phyloP scores from a whole-genome alignment of 2,113 vertebrate genomes.

The Proteles cristata region DNA sequence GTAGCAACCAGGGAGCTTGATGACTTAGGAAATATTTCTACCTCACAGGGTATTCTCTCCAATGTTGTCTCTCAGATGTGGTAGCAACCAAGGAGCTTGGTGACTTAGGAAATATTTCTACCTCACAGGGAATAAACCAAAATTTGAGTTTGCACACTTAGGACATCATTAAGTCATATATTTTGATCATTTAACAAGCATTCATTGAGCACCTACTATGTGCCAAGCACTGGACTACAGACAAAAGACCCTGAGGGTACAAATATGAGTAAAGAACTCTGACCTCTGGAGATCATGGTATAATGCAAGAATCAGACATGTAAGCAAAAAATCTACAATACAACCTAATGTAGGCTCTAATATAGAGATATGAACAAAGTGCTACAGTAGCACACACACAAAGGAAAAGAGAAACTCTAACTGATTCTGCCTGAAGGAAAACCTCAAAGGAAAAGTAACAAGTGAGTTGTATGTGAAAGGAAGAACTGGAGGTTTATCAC shows the following conservation, averaged over 20 bases:
- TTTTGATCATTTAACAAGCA: constrained; percentile 36
- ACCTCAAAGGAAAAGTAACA: neutral
- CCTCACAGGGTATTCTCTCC: neutral
- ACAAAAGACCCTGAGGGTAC: neutral
- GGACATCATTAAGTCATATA: neutral
- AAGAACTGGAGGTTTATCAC: neutral
- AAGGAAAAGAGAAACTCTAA: neutral
- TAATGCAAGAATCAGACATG: constrained; percentile 16
- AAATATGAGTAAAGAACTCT: neutral
- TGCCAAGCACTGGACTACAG: neutral
- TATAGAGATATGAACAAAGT: neutral
- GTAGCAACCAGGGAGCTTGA: neutral
- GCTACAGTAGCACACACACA: neutral
- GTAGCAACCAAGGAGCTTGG: neutral
- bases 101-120: neutral
- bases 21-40: neutral
- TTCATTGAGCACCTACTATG: neutral
- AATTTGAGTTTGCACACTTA: neutral
- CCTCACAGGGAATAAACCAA: neutral
- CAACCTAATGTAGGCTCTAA: neutral
- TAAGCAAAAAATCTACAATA: constrained; percentile 1
- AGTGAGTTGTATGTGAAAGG: neutral
- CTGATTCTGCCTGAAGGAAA: neutral
- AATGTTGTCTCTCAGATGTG: neutral
- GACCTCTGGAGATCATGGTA: neutral